These are phyloP conservation scores for Gonioctena quinquepunctata DNA, from an alignment of 1,140 invertebrate species.

Conservation along the genomic window DNA sequence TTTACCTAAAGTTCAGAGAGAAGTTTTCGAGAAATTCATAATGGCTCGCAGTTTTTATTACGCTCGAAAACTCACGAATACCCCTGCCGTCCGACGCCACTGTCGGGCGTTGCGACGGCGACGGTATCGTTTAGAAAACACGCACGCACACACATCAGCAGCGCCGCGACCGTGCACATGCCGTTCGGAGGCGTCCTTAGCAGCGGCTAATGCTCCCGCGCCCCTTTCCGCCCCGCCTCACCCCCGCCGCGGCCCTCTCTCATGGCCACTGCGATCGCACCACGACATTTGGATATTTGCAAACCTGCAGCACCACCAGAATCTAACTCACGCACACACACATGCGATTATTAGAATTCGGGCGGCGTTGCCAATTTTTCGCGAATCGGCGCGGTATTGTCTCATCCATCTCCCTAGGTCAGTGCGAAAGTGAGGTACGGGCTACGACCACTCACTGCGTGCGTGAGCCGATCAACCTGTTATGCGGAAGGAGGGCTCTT, in stretches of 20 bases:
- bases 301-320: constrained; percentile 40
- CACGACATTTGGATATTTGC: constrained; percentile 41
- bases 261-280: constrained; percentile 36
- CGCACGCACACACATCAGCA: constrained; percentile 33
- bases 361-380: neutral
- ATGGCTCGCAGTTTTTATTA: no score
- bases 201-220: constrained; percentile 48
- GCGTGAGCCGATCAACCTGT: no score
- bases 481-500: no score
- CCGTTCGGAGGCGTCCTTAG: constrained; percentile 46
- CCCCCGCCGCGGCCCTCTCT: constrained; percentile 24
- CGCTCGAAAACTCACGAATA: neutral
- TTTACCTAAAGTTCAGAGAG: no score
- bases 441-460: no score
- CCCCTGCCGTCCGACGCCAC: neutral
- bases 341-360: neutral
- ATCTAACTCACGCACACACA: constrained; percentile 5
- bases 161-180: constrained; percentile 34
- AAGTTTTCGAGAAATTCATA: no score
- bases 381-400: neutral
- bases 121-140: neutral
- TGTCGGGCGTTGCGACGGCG: constrained; percentile 22
- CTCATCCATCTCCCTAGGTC: no score
- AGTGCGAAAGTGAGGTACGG: no score
- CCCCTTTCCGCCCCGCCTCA: constrained; percentile 18